phyloP scores from a whole-genome alignment of 2,888 invertebrate species.

The Malthinus seriepunctatus region DNA sequence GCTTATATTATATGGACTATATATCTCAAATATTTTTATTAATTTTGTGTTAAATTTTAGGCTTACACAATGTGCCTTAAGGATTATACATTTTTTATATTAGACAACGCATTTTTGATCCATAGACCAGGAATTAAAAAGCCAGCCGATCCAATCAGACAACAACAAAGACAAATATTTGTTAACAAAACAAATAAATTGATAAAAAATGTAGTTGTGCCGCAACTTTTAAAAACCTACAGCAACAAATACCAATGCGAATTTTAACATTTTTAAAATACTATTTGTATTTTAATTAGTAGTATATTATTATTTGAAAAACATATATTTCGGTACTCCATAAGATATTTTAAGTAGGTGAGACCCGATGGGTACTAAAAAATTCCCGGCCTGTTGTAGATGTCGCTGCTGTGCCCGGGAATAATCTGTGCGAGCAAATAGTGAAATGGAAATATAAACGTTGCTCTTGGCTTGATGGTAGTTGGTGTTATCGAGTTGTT shows the following conservation, averaged over 20 bases:
- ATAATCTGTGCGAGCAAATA: too few species aligned
- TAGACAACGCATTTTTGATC: conserved; percentile 84
- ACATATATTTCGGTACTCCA: too few species aligned
- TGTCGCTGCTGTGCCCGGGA: too few species aligned
- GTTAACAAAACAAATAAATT: conserved; percentile 1
- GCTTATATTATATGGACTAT: too few species aligned
- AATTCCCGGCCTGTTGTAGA: too few species aligned
- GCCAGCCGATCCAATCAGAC: neutral
- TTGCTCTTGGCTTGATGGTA: too few species aligned
- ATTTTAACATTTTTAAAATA: neutral
- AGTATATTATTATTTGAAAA: too few species aligned
- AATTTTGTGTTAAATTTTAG: conserved; percentile 54
- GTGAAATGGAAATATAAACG: too few species aligned
- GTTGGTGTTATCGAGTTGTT: too few species aligned
- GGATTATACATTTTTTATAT: conserved; percentile 84
- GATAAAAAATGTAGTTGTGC: neutral
- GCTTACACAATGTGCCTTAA: conserved; percentile 82
- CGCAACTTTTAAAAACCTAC: conserved; percentile 2
- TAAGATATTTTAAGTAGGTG: too few species aligned
- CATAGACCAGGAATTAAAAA: conserved; percentile 84
- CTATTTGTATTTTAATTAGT: too few species aligned
- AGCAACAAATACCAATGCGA: neutral
- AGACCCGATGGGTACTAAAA: too few species aligned
- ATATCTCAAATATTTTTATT: neutral
- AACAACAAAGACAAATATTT: neutral